Conservation (phyloP, 2,888 invertebrate species). For the Cephus pygmeus region DNA sequence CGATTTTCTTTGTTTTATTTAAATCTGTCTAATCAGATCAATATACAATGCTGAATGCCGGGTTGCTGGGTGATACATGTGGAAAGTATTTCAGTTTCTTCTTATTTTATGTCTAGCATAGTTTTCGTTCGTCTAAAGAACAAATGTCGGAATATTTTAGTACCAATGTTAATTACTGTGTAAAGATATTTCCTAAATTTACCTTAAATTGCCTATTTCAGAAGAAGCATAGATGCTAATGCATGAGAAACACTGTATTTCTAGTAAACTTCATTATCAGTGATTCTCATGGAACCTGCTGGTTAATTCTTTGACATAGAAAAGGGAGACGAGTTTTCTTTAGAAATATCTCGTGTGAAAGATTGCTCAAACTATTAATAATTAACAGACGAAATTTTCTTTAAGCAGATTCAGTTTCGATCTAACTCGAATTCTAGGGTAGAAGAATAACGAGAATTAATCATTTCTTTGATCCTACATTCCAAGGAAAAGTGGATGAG, state of each 20-base stretch:
- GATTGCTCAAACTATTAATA: not conserved
- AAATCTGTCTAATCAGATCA: not conserved
- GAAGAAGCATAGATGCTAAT: not conserved
- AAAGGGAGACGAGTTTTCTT: not conserved
- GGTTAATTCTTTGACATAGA: not conserved
- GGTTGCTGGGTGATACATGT: not conserved
- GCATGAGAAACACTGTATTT: not conserved
- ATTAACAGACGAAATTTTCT: not conserved
- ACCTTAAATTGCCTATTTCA: not conserved
- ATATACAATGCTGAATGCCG: not conserved
- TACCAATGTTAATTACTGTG: not conserved
- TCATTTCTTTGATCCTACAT: not conserved
- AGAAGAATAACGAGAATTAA: not conserved
- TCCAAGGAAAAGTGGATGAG: not conserved
- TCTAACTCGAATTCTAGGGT: not conserved
- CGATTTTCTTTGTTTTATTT: not conserved
- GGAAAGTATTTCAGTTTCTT: not conserved
- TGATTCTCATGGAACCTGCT: not conserved
- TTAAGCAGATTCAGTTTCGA: not conserved
- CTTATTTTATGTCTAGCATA: not conserved
- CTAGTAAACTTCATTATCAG: not conserved
- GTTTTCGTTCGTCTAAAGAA: not conserved
- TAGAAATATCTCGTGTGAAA: not conserved
- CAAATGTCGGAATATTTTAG: not conserved
- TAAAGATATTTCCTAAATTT: not conserved